phyloP scores from a whole-genome alignment of 2,797 vertebrate species.

The Sebastes matsubarae region DNA sequence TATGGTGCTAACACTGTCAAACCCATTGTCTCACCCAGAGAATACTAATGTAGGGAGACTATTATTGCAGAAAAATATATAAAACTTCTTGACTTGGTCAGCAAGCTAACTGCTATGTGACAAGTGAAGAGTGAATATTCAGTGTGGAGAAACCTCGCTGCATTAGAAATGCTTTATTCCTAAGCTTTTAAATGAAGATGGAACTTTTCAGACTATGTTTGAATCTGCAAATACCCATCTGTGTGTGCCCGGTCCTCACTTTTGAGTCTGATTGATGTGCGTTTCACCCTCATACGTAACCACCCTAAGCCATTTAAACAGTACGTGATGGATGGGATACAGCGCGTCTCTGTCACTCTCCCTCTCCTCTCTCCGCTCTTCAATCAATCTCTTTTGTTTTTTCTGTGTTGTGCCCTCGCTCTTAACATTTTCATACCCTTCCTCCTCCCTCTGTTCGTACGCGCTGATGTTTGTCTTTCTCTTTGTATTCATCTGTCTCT shows the following conservation, averaged over 20 bases:
- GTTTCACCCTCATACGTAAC: conserved; percentile 38
- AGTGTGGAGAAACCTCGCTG: neutral
- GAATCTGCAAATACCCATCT: neutral
- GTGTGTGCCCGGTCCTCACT: conserved; percentile 15
- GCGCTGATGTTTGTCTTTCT: conserved; percentile 49
- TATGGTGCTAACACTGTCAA: neutral
- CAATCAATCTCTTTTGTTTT: conserved; percentile 53
- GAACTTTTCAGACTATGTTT: conserved; percentile 16
- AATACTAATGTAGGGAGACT: too few relatives aligned
- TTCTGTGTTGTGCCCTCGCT: conserved; percentile 14
- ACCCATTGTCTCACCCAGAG: too few relatives aligned
- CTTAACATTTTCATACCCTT: conserved; percentile 37
- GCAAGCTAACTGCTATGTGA: neutral
- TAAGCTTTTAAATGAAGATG: neutral
- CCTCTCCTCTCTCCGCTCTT: conserved; percentile 36
- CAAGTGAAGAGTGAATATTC: neutral
- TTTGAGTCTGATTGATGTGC: conserved; percentile 48
- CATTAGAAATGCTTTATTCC: neutral
- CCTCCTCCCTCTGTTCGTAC: conserved; percentile 18
- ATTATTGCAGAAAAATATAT: too few relatives aligned
- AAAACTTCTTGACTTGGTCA: neutral
- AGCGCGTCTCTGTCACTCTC: conserved; percentile 50
- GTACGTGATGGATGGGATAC: conserved; percentile 62
- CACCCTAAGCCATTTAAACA: conserved; percentile 64
- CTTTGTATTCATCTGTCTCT: conserved; percentile 54